Evolutionary conservation across 30 jellyfish, hydroid and myxozoan species (phyloP), one percentile per base, ranked within the genome.

Genomic region (Nemopilema nomurai): DNA sequence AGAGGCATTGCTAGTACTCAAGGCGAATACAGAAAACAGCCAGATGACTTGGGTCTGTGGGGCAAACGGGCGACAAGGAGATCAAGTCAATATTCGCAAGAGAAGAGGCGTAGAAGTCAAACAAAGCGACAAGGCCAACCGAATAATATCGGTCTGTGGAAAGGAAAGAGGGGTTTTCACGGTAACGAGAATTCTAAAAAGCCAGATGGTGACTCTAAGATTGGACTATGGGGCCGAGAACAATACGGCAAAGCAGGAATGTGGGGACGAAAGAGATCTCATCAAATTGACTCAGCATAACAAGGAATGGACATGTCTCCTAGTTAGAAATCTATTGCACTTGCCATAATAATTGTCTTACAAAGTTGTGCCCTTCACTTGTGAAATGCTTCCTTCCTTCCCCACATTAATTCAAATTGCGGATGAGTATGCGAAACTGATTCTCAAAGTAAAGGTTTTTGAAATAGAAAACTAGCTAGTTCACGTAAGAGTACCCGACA

Each of bases 201-300:
- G 68, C 84, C 84, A 31, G n/a, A 74, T 49, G 71, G 83, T 16
- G 81, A 71, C 17, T 22, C 51, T 16, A 19, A 68, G 49, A 74
- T 63, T 67, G 90, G 90, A n/a, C 81, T 87, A 25, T 87, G 96
- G 96, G 90, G 96, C 51, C 49, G 80, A n/a, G 31, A 51, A 32
- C 25, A n/a, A 8, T 30, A 49, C 18, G 24, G 72, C 9, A 24
- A 30, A 19, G 82, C 69, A 23, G 82, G 84, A 0, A 49, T 62
- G 83, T 85, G 89, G 87, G 94, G 77, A 23, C 63, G 93, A 51
- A 69, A 81, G 67, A 77, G 67, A 27, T 28, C 30, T 23, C 20
- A 21, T 31, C 76, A 23, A n/a, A 28, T 19, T 67, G 20, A 32
- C n/a, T 1, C 28, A 63, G 24, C 28, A 67, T 17, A 23, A 67